Percentiles rank a stretch among this genome's conserved stretches.
Evolutionary conservation across 2,113 vertebrate genomes (phyloP).

Genomic region (Platysteira castanea): DNA sequence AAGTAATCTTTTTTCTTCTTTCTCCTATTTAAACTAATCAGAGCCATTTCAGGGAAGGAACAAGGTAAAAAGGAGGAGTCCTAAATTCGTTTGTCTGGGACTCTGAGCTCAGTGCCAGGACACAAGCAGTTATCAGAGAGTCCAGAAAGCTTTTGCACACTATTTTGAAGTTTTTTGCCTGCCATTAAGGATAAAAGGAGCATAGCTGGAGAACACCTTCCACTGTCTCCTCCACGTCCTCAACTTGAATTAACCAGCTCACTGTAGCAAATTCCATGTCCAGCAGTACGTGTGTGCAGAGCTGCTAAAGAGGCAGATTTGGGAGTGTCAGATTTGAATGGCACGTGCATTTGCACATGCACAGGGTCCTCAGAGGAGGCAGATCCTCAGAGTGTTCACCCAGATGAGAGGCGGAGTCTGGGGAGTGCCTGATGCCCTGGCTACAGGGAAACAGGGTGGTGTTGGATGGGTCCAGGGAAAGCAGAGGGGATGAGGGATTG

Average conservation of each 20-base stretch:
- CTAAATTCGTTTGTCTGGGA: neutral
- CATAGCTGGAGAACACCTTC: neutral
- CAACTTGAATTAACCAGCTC: neutral
- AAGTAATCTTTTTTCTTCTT: neutral
- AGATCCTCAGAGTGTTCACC: neutral
- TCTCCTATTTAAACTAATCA: neutral
- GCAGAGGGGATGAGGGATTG: neutral
- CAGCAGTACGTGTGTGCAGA: neutral
- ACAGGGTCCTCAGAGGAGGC: neutral
- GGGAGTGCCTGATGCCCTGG: neutral
- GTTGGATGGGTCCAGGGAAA: neutral
- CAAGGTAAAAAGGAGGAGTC: neutral
- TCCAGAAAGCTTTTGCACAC: neutral
- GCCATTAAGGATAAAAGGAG: neutral
- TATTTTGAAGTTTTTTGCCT: neutral
- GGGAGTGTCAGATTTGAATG: neutral
- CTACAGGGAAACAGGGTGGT: neutral
- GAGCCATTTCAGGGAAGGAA: neutral
- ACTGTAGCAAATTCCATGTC: neutral
- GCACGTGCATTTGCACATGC: accelerated
- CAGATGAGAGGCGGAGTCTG: neutral
- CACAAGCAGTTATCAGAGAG: neutral
- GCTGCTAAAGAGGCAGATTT: neutral
- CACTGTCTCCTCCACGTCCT: neutral
- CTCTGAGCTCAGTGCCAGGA: neutral